Evolutionary conservation across 2,113 vertebrate species (phyloP), one percentile per base, ranked within the genome.

Genomic region (Oreochromis niloticus): DNA sequence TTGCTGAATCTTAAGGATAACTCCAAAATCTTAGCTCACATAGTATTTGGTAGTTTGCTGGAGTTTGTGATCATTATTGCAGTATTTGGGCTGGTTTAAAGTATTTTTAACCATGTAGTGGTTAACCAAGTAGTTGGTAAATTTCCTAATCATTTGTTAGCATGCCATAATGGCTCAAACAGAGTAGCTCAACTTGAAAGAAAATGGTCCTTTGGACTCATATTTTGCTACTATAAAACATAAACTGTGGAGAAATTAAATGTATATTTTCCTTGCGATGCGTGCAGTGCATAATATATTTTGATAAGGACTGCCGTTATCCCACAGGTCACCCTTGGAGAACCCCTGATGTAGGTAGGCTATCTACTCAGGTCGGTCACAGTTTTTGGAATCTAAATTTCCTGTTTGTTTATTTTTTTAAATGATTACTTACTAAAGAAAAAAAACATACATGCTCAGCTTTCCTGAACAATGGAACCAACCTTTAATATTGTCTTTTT

Each of bases 231-330:
- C 41, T 14, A 10, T 46, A 46, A 73, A 39, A 73, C 41, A 73
- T 73, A 46, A 71, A 71, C 66, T 71, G 66, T 71, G 39, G 66
- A 43, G 39, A 71, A 71, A 43, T 71, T 6, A 24, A 71, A 71
- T 71, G 39, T 5, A 68, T 41, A 41, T 2, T 41, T 41, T 68
- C 19, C 36, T 41, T 71, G 36, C 7, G 8, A 71, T 71, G 63
- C 63, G 5, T 43, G n/a, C 36, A 71, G 63, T 68, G 19, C 36
- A 68, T 41, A 68, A 68, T 22, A 68, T 36, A 41, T 68, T 68
- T 22, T 41, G 17, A 63, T 24, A 68, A 68, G 36, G 12, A 43
- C 12, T 2, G 0, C 7, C 1, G 1, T 24, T 71, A 41, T 43
- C 68, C 68, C 22, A 46, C 41, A 27, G 41, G 68, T 4, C 68